Base-by-base conservation (phyloP, 1,140 invertebrate genomes). In the Drosophila mayri region DNA sequence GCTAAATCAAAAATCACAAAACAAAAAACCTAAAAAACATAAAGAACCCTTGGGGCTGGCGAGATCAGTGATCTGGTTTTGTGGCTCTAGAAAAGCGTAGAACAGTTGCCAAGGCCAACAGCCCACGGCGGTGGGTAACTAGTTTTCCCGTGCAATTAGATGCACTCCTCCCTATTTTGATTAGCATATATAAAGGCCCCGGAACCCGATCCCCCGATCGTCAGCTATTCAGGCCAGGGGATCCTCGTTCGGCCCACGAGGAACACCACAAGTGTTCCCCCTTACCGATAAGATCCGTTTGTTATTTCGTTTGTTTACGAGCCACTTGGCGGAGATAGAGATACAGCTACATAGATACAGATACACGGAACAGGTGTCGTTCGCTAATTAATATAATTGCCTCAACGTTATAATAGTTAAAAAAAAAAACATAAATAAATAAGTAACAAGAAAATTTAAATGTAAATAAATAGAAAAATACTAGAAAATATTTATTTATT, bases 281-380 rank as follows among this genome's bases (percentile, higher is more conserved):
- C 52, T 14, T 9, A 9, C n/a, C n/a, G 73, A 76, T 76, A 76
- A 76, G 73, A 77, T 68, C 64, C 63, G 73, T 68, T 68, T 57
- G 57, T 70, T 65, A 40, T 64, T 54, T 54, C 9, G 60, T 75
- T 77, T 77, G 64, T 61, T 76, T 67, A 67, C 75, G 49, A 57
- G 65, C 50, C 22, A 68, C 66, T 60, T 41, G 54, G 35, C 46
- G 12, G 22, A 68, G 66, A 30, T 59, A 35, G 22, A 72, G 66
- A 72, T 41, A 72, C 41, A 47, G 16, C 10, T 32, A 70, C 12
- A 22, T 25, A 18, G n/a, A 41, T 41, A 18, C 40, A 41, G 35
- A 25, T 59, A 43, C 61, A 35, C 11, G 18, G 2, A 58, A 58
- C 62, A 64, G 62, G 62, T 62, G 57, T 16, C 20, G 12, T 30